Evolutionary conservation across 2,888 invertebrate genomes (phyloP).

Genomic region (Mellilla xanthometata): DNA sequence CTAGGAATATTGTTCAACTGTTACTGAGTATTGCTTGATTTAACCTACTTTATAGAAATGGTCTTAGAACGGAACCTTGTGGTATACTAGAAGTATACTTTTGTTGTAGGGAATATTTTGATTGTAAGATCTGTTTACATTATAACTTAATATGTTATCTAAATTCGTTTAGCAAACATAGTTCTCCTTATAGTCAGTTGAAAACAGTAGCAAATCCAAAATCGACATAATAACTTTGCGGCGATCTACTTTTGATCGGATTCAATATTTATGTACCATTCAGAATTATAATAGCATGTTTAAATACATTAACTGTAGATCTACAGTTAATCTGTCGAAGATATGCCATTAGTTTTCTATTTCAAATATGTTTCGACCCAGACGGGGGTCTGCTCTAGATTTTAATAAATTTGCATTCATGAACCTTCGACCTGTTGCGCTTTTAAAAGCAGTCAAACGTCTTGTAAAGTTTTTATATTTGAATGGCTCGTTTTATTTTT

Average conservation of each 20-base stretch:
- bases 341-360: conserved; percentile 33
- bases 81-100: conserved; percentile 3
- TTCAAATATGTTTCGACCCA: conserved; percentile 29
- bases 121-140: too few relatives aligned
- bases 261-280: conserved; percentile 7
- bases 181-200: too few relatives aligned
- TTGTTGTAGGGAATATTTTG: too few relatives aligned
- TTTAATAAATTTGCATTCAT: conserved; percentile 39
- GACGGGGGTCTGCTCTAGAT: conserved; percentile 40
- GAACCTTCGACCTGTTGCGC: conserved; percentile 24
- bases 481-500: conserved; percentile 21
- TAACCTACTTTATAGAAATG: conserved; percentile 14
- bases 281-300: conserved; percentile 21
- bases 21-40: conserved; percentile 21
- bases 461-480: conserved; percentile 21
- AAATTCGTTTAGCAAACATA: too few relatives aligned
- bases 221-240: not conserved
- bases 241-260: not conserved
- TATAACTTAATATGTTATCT: too few relatives aligned
- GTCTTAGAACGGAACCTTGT: conserved; percentile 14
- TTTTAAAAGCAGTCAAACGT: conserved; percentile 20
- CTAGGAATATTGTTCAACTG: conserved; percentile 29
- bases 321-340: conserved; percentile 41
- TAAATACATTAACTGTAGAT: conserved; percentile 36
- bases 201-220: conserved; percentile 1